phyloP scores from a whole-genome alignment of 2,888 invertebrate genomes.

The Philereme transversata region DNA sequence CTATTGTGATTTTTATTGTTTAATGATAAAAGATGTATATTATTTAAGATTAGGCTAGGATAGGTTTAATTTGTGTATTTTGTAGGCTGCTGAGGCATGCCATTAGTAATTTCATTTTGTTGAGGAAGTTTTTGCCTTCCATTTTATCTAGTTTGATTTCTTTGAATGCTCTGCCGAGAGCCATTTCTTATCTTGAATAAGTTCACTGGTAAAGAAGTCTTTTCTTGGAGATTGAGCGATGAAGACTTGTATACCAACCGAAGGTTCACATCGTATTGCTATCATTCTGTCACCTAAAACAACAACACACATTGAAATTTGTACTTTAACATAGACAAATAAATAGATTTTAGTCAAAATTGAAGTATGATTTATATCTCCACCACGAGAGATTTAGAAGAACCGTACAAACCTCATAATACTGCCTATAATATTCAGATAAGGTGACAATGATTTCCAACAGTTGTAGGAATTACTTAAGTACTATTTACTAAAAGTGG shows the following conservation, averaged over 20 bases:
- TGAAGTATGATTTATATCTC: too few relatives aligned
- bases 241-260: slow-evolving; percentile 94
- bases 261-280: slow-evolving; percentile 95
- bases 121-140: slow-evolving; percentile 97
- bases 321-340: too few relatives aligned
- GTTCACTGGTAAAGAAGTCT: slow-evolving; percentile 93
- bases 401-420: too few relatives aligned
- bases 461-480: too few relatives aligned
- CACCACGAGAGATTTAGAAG: too few relatives aligned
- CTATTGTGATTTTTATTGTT: slow-evolving; percentile 31
- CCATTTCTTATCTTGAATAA: slow-evolving; percentile 96
- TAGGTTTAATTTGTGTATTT: slow-evolving; percentile 68
- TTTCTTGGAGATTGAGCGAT: slow-evolving; percentile 95
- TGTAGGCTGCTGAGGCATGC: slow-evolving; percentile 92
- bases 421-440: too few relatives aligned
- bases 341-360: too few relatives aligned
- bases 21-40: slow-evolving; percentile 34
- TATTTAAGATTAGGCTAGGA: too few relatives aligned
- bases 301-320: too few relatives aligned
- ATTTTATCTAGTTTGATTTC: slow-evolving; percentile 96
- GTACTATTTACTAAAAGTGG: too few relatives aligned
- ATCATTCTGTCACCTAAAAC: slow-evolving; percentile 88
- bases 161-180: slow-evolving; percentile 94
- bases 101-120: slow-evolving; percentile 98
- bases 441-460: too few relatives aligned